Conservation (phyloP, 1,140 invertebrate genomes). For the Atta texana region DNA sequence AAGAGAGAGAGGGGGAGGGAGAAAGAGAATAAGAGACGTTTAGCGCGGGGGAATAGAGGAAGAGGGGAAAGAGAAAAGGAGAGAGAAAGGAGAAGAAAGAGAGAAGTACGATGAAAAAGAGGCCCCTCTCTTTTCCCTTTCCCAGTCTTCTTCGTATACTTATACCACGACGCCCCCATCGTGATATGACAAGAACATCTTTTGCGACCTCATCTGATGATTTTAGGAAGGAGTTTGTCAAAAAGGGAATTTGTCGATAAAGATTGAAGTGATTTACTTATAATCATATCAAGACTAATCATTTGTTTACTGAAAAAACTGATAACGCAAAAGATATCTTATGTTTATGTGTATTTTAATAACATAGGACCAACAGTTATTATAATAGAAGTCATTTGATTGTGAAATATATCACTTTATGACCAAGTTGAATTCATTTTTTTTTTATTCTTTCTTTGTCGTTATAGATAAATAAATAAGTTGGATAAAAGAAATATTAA, state of each 20-base stretch:
- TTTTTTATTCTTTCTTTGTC: too few relatives aligned
- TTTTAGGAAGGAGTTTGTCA: neutral
- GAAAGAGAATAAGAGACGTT: neutral
- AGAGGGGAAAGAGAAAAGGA: neutral
- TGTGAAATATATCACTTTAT: neutral
- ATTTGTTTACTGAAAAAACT: neutral
- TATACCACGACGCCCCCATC: conserved; percentile 66
- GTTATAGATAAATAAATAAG: neutral
- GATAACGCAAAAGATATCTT: neutral
- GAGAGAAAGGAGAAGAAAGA: conserved; percentile 36
- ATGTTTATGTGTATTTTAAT: neutral
- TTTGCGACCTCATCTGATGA: neutral
- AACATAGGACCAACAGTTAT: neutral
- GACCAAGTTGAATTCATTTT: neutral
- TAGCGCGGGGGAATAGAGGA: neutral
- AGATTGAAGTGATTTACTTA: neutral
- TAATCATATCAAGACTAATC: neutral
- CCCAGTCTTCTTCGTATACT: conserved; percentile 59
- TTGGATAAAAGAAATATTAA: neutral
- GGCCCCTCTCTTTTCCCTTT: conserved; percentile 73
- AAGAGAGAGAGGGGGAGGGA: neutral
- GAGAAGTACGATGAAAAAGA: conserved; percentile 63
- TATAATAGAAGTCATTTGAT: neutral
- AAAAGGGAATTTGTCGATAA: neutral
- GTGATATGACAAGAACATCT: conserved; percentile 35